phyloP scores from a whole-genome alignment of 64 coral and sea anemone genomes.

The Cladopsammia gracilis region DNA sequence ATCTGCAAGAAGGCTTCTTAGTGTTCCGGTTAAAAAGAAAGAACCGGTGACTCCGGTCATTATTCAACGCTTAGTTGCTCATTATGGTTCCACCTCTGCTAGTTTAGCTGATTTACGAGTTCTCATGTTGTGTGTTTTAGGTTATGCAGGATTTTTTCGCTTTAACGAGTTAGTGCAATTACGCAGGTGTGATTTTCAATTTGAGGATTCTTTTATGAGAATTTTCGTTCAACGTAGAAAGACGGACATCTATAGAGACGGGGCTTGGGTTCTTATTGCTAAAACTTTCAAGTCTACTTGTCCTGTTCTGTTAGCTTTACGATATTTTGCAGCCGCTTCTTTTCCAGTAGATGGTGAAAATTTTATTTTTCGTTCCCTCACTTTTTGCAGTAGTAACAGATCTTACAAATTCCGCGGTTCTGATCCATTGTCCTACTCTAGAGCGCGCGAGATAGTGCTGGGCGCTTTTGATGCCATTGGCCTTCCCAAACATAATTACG shows the following conservation, averaged over 20 bases:
- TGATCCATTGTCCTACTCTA: not conserved
- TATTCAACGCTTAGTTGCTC: too few relatives aligned
- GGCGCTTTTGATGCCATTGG: not conserved
- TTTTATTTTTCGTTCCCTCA: conserved; percentile 14
- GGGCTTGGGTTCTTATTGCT: conserved; percentile 24
- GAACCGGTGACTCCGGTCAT: not conserved
- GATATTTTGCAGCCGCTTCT: not conserved
- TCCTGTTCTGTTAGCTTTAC: not conserved
- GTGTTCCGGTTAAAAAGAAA: not conserved
- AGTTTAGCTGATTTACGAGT: too few relatives aligned
- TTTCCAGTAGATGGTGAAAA: not conserved
- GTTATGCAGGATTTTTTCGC: not conserved
- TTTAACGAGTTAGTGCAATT: not conserved
- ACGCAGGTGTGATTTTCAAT: conserved; percentile 20
- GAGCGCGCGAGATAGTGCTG: not conserved
- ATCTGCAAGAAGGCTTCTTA: not conserved
- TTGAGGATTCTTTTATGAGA: conserved; percentile 30
- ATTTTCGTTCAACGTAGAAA: conserved; percentile 2
- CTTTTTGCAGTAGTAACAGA: not conserved
- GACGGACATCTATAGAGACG: not conserved
- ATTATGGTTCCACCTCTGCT: too few relatives aligned
- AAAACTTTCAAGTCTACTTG: not conserved
- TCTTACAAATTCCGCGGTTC: conserved; percentile 5
- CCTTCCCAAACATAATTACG: conserved; percentile 31
- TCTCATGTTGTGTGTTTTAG: too few relatives aligned